phyloP scores from a whole-genome alignment of 2,113 vertebrate genomes.

The Oryctolagus cuniculus region DNA sequence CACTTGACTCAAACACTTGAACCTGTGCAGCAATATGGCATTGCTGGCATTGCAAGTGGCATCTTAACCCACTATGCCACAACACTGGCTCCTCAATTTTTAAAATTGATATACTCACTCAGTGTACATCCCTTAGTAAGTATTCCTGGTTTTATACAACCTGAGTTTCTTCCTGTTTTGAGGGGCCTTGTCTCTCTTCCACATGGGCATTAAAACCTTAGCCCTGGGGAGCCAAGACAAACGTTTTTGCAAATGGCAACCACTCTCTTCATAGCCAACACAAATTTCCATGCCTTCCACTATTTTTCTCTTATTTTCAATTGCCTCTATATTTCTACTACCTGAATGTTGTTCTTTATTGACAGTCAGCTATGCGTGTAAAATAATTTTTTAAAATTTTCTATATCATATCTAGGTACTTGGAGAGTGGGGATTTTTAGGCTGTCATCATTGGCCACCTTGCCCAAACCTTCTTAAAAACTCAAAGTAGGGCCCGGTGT shows the following conservation, averaged over 20 bases:
- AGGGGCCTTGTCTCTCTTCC: background rate
- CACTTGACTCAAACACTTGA: no score
- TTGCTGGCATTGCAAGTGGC: no score
- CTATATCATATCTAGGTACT: background rate
- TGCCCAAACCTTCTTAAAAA: background rate
- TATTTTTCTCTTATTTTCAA: background rate
- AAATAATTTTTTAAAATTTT: background rate
- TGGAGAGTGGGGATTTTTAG: slow-evolving; percentile 33
- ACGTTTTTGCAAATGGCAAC: background rate
- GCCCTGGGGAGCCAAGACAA: background rate
- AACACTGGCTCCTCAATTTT: background rate
- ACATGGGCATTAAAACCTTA: background rate
- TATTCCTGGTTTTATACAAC: background rate
- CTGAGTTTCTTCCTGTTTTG: background rate
- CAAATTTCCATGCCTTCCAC: background rate
- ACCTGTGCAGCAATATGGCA: no score
- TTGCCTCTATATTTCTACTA: background rate
- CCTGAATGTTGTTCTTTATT: background rate
- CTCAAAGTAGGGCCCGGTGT: no score
- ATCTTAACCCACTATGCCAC: no score
- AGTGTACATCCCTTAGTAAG: background rate
- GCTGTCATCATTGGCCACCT: background rate
- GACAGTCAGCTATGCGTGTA: background rate
- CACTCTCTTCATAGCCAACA: no score
- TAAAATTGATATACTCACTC: background rate